These are phyloP conservation scores for Andrena camellia DNA, from an alignment of 2,888 invertebrate species.

Conservation along the genomic window DNA sequence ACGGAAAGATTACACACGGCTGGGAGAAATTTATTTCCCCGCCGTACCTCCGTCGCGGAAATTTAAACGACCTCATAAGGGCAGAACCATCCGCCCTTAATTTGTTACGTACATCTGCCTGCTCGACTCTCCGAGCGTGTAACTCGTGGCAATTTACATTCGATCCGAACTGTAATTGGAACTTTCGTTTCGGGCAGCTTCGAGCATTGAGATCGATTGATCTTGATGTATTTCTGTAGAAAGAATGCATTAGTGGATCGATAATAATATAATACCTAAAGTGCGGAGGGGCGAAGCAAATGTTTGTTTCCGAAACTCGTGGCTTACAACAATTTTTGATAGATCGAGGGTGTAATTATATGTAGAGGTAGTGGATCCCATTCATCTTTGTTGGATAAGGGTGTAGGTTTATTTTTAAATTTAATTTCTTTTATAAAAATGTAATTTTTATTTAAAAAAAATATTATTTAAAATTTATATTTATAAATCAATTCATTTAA, in stretches of 20 bases:
- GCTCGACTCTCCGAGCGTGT: background rate
- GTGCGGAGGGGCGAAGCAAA: background rate
- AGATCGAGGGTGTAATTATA: background rate
- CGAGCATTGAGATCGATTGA: too few relatives aligned
- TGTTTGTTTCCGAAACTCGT: background rate
- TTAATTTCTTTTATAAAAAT: too few relatives aligned
- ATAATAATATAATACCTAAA: too few relatives aligned
- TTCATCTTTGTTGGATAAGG: too few relatives aligned
- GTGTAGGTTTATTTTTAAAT: too few relatives aligned
- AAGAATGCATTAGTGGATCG: too few relatives aligned
- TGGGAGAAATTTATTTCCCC: background rate
- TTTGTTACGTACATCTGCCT: slow-evolving; percentile 24
- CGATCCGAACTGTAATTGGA: background rate
- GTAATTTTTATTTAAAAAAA: too few relatives aligned
- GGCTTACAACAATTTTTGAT: background rate
- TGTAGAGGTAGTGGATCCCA: too few relatives aligned
- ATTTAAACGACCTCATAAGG: slow-evolving; percentile 11
- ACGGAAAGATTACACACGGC: slow-evolving; percentile 11
- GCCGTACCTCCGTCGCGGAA: background rate
- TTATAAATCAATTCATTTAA: too few relatives aligned
- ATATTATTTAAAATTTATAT: too few relatives aligned
- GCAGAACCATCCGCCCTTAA: slow-evolving; percentile 18
- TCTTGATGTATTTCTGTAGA: too few relatives aligned
- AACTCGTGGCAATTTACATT: background rate
- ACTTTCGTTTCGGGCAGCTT: background rate